phyloP scores from a whole-genome alignment of 2,888 invertebrate genomes.

The Trissoscelio sp. region DNA sequence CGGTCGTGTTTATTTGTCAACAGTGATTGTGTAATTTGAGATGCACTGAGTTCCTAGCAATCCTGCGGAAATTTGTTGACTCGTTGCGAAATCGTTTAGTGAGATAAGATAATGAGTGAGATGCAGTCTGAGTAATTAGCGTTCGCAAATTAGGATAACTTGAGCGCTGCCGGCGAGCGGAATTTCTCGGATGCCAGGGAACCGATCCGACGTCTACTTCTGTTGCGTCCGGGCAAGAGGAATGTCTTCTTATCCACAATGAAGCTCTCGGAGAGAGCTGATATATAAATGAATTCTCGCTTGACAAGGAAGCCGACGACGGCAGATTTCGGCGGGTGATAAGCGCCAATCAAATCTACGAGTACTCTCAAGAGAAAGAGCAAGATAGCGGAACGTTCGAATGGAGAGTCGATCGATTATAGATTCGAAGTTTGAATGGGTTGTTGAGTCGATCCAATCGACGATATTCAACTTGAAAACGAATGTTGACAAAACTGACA shows the following conservation, averaged over 20 bases:
- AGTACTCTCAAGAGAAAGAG: neutral
- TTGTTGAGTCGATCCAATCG: slow-evolving; percentile 19
- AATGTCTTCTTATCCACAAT: slow-evolving; percentile 51
- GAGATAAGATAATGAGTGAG: slow-evolving; percentile 66
- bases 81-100: slow-evolving; percentile 47
- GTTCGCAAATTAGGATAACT: slow-evolving; percentile 66
- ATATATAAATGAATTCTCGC: slow-evolving; percentile 44
- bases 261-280: slow-evolving; percentile 31
- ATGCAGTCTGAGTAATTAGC: slow-evolving; percentile 64
- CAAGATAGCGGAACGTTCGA: slow-evolving; percentile 15
- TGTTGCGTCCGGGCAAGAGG: slow-evolving; percentile 32
- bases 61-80: slow-evolving; percentile 55
- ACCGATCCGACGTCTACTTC: slow-evolving; percentile 39
- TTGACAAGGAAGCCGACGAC: slow-evolving; percentile 38
- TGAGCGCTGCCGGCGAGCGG: slow-evolving; percentile 33
- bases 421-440: slow-evolving; percentile 30
- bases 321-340: slow-evolving; percentile 45
- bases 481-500: slow-evolving; percentile 25
- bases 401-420: slow-evolving; percentile 12
- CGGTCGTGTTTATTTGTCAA: slow-evolving; percentile 43
- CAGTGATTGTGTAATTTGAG: slow-evolving; percentile 43
- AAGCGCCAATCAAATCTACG: slow-evolving; percentile 39
- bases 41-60: slow-evolving; percentile 53
- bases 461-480: neutral
- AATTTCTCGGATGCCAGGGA: slow-evolving; percentile 60